phyloP scores from a whole-genome alignment of 2,888 invertebrate species.

The Elmis aenea region DNA sequence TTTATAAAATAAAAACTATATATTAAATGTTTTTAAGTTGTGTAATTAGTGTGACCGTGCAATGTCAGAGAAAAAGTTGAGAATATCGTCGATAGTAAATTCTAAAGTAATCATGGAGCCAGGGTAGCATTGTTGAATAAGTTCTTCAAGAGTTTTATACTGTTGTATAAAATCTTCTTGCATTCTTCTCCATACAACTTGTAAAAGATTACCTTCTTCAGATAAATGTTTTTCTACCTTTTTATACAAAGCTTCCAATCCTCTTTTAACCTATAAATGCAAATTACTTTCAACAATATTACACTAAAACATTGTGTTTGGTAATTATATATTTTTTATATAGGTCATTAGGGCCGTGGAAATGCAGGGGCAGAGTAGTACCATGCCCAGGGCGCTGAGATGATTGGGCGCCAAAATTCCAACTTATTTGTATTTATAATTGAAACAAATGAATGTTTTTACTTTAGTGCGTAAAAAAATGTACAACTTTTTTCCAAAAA shows the following conservation, averaged over 20 bases:
- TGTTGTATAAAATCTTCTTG: constrained; percentile 98
- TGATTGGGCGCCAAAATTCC: too few species aligned
- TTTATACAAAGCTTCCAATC: constrained; percentile 86
- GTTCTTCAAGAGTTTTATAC: constrained; percentile 86
- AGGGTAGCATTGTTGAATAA: constrained; percentile 93
- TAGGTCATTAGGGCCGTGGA: too few species aligned
- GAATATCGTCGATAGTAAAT: constrained; percentile 92
- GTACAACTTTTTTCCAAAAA: too few species aligned
- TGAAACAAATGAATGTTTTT: too few species aligned
- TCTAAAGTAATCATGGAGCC: constrained; percentile 91
- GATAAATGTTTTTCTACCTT: constrained; percentile 97
- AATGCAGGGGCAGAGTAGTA: too few species aligned
- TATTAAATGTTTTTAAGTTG: neutral
- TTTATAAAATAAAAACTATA: neutral
- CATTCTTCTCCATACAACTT: constrained; percentile 99
- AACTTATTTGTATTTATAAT: too few species aligned
- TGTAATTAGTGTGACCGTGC: constrained; percentile 93
- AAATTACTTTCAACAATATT: too few species aligned
- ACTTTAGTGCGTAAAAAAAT: too few species aligned
- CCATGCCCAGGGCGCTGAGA: too few species aligned
- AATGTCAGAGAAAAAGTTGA: constrained; percentile 96
- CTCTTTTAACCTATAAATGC: constrained; percentile 76
- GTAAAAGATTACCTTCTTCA: constrained; percentile 87
- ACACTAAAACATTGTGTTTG: too few species aligned
- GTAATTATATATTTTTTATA: too few species aligned